phyloP scores from a whole-genome alignment of 2,797 vertebrate genomes.

The Tadarida brasiliensis region DNA sequence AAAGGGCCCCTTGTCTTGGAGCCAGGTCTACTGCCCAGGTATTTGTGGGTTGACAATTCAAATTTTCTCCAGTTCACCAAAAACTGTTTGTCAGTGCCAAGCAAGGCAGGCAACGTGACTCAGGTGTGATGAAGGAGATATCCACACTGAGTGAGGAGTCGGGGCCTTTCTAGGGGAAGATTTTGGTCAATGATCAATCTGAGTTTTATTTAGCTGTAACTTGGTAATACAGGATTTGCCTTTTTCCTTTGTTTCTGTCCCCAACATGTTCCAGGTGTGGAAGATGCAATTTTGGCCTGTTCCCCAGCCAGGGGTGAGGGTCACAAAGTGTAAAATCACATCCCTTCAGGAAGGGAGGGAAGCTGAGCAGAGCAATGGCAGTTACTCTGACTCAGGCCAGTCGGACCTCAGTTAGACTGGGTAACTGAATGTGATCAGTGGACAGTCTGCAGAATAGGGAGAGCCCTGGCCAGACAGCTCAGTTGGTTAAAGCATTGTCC shows the following conservation, averaged over 20 bases:
- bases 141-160: neutral
- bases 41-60: neutral
- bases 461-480: neutral
- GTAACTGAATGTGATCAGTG: neutral
- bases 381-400: neutral
- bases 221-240: neutral
- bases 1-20: conserved; percentile 14
- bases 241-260: neutral
- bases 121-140: neutral
- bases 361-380: neutral
- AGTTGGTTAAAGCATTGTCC: neutral
- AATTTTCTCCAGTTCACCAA: neutral
- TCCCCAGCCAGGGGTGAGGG: neutral
- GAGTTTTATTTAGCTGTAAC: neutral
- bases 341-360: neutral
- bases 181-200: neutral
- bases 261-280: neutral
- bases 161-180: neutral
- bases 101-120: neutral
- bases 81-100: neutral
- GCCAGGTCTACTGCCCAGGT: neutral
- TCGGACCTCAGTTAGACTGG: neutral
- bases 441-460: neutral
- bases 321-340: neutral
- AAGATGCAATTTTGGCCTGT: neutral